phyloP scores from a whole-genome alignment of 2,797 vertebrate genomes.

The Hylomyscus alleni region DNA sequence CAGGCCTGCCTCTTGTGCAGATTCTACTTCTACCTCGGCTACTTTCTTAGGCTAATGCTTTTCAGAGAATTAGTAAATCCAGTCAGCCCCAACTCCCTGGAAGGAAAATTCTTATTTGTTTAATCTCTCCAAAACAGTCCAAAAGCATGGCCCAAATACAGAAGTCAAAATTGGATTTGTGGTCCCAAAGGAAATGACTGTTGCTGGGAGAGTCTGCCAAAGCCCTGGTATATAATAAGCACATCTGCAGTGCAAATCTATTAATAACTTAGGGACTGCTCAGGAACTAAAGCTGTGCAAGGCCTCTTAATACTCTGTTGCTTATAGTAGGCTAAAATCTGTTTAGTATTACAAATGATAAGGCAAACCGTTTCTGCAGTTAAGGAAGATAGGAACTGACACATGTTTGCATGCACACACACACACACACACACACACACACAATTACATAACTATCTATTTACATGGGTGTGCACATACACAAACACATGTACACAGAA shows the following conservation, averaged over 20 bases:
- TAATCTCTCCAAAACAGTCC: conserved; percentile 80
- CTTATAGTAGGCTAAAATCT: conserved; percentile 81
- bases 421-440: not conserved
- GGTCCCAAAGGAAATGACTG: conserved; percentile 78
- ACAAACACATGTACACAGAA: not conserved
- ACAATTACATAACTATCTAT: too few relatives aligned
- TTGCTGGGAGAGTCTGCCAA: not conserved
- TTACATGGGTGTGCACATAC: too few relatives aligned
- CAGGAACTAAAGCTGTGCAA: conserved; percentile 77
- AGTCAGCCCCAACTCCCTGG: conserved; percentile 12
- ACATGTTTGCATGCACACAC: not conserved
- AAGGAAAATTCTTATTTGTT: conserved; percentile 79
- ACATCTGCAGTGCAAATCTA: conserved; percentile 72
- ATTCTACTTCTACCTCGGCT: conserved; percentile 43
- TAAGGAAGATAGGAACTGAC: not conserved
- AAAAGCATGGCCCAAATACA: conserved; percentile 81
- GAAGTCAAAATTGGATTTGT: conserved; percentile 79
- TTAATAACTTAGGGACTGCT: conserved; percentile 77
- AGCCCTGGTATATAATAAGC: conserved; percentile 53
- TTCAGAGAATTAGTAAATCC: conserved; percentile 70
- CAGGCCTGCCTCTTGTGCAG: not conserved
- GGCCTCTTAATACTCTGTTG: conserved; percentile 74
- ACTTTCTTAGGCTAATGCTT: conserved; percentile 68
- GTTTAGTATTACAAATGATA: conserved; percentile 78
- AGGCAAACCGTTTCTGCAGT: conserved; percentile 28